Conservation (phyloP, 30 jellyfish, hydroid and myxozoan genomes). For the Aurelia coerulea region DNA sequence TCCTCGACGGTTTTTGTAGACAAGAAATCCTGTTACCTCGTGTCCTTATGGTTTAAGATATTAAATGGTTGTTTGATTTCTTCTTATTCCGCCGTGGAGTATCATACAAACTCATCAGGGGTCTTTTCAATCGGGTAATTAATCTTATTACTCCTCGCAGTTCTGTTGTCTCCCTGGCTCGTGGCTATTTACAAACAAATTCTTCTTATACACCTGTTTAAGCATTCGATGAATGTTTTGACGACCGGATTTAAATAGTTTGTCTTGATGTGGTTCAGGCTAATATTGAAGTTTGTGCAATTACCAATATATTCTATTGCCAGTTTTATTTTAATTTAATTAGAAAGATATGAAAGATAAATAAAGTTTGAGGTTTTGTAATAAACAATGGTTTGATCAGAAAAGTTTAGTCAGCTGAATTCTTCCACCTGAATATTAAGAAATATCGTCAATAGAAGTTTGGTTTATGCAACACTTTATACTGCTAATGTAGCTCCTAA, state of each 20-base stretch:
- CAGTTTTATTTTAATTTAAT: too few relatives aligned
- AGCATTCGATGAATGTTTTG: background rate
- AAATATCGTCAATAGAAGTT: too few relatives aligned
- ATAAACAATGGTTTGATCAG: too few relatives aligned
- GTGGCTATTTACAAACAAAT: background rate
- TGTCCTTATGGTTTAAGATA: constrained; percentile 6
- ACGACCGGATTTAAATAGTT: background rate
- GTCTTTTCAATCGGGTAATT: constrained; percentile 5
- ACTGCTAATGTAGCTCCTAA: too few relatives aligned
- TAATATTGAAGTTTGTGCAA: too few relatives aligned
- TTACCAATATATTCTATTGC: too few relatives aligned
- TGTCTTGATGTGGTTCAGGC: too few relatives aligned
- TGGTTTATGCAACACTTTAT: too few relatives aligned
- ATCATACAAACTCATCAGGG: constrained; percentile 22
- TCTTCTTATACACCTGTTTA: constrained; percentile 11
- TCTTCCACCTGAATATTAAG: too few relatives aligned
- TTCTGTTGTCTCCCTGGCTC: constrained; percentile 28
- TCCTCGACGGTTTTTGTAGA: constrained; percentile 1
- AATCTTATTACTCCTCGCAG: constrained; percentile 32
- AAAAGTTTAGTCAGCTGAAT: too few relatives aligned
- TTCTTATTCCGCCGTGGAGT: background rate
- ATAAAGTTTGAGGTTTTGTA: too few relatives aligned
- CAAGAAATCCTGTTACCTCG: constrained; percentile 13
- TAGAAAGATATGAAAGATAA: too few relatives aligned
- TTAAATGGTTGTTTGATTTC: constrained; percentile 37